Percentiles rank a stretch among this genome's conserved stretches.
Conservation (phyloP, 2,888 invertebrate species). For the Bibio marci region DNA sequence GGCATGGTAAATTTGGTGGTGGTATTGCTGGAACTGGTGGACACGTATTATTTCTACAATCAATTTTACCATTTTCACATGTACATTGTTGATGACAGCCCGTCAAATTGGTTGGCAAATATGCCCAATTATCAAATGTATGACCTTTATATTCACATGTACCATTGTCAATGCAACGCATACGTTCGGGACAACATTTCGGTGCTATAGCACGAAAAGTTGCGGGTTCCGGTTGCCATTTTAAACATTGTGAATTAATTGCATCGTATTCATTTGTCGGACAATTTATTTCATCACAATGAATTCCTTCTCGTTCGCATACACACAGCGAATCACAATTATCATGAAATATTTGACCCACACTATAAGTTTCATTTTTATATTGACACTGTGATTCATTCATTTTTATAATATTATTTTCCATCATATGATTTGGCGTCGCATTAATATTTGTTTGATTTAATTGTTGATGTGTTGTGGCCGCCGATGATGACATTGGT, state of each 20-base stretch:
- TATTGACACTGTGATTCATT: constrained; percentile 13
- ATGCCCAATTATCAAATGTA: constrained; percentile 52
- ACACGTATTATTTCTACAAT: constrained; percentile 56
- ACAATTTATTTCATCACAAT: constrained; percentile 67
- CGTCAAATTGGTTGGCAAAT: constrained; percentile 59
- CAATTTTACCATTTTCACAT: constrained; percentile 74
- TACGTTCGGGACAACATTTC: constrained; percentile 49
- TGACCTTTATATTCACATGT: constrained; percentile 59
- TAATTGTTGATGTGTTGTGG: constrained; percentile 11
- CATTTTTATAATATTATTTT: constrained; percentile 7
- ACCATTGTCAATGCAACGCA: constrained; percentile 30
- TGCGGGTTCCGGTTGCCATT: constrained; percentile 70
- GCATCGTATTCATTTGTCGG: constrained; percentile 72
- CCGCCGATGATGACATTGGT: constrained; percentile 11
- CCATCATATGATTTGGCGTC: constrained; percentile 5
- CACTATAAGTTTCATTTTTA: background rate
- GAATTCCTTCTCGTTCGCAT: constrained; percentile 46
- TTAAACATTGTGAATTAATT: constrained; percentile 64
- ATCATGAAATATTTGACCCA: constrained; percentile 63
- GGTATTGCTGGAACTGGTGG: constrained; percentile 59
- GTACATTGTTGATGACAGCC: constrained; percentile 68
- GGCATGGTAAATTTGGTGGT: constrained; percentile 55
- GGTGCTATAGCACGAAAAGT: constrained; percentile 53
- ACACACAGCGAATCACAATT: constrained; percentile 64
- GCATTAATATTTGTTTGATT: constrained; percentile 13